Evolutionary conservation across 2,113 vertebrate species (phyloP).

Genomic region (Colistium nudipinnis): DNA sequence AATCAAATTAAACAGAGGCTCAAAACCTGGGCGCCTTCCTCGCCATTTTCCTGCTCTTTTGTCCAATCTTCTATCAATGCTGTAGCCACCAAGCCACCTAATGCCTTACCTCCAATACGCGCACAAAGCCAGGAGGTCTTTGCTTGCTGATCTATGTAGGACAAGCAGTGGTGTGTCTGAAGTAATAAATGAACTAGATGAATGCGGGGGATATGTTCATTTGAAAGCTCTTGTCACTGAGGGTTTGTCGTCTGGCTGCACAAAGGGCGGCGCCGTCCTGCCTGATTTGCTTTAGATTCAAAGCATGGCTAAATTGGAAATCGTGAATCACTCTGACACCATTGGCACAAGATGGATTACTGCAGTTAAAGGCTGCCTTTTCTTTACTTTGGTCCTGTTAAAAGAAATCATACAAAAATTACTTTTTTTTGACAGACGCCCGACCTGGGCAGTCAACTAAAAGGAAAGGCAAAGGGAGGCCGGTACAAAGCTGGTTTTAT

Average conservation of each 20-base stretch:
- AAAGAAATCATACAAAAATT: constrained; percentile 75
- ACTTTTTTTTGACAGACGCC: constrained; percentile 68
- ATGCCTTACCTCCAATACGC: constrained; percentile 33
- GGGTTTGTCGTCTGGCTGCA: constrained; percentile 68
- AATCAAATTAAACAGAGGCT: constrained; percentile 52
- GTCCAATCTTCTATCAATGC: constrained; percentile 38
- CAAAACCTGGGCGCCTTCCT: constrained; percentile 25
- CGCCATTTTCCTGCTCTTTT: constrained; percentile 48
- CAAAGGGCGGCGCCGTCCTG: constrained; percentile 72
- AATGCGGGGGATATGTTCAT: constrained; percentile 78
- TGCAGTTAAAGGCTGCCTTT: constrained; percentile 76
- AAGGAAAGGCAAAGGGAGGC: constrained; percentile 56
- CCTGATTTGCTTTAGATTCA: constrained; percentile 84
- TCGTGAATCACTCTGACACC: constrained; percentile 86
- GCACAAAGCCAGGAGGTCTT: constrained; percentile 60
- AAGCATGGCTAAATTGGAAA: constrained; percentile 85
- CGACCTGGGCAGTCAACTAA: constrained; percentile 68
- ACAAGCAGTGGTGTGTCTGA: constrained; percentile 60
- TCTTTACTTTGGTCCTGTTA: constrained; percentile 76
- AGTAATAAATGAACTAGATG: constrained; percentile 74
- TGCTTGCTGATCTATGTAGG: constrained; percentile 70
- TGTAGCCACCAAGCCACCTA: constrained; percentile 28
- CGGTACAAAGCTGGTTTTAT: constrained; percentile 69
- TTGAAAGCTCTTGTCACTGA: constrained; percentile 65
- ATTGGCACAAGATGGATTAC: constrained; percentile 83